Conservation (phyloP, 2,888 invertebrate species). For the Phytoseiulus persimilis region DNA sequence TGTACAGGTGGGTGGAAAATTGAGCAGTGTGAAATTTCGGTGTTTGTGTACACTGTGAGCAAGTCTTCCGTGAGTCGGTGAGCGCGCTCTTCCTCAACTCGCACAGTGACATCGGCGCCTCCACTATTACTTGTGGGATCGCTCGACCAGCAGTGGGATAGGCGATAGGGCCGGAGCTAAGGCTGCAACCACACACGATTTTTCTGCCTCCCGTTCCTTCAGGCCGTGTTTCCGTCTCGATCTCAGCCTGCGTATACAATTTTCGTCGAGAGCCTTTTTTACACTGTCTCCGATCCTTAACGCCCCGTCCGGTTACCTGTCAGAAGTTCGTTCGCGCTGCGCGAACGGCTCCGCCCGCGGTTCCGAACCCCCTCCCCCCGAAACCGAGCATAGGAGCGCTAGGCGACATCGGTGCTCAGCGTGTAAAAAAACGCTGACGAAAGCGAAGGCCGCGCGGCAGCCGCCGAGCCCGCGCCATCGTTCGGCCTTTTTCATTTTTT, state of each 20-base stretch:
- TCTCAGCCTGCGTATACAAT: too few relatives aligned
- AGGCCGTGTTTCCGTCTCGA: too few relatives aligned
- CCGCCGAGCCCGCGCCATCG: not conserved
- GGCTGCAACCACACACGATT: too few relatives aligned
- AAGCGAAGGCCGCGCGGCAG: not conserved
- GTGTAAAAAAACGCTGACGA: not conserved
- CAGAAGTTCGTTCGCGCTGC: not conserved
- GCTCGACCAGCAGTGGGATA: not conserved
- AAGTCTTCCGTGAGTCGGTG: not conserved
- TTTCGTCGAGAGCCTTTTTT: not conserved
- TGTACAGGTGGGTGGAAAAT: not conserved
- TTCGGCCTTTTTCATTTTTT: conserved; percentile 5
- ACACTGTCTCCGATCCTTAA: not conserved
- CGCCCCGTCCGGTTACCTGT: not conserved
- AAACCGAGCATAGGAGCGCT: not conserved
- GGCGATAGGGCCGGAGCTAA: not conserved
- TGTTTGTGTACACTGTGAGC: not conserved
- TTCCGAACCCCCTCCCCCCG: not conserved
- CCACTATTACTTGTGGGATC: not conserved
- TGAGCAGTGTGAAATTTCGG: not conserved
- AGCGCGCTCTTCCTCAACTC: not conserved
- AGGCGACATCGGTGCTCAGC: not conserved
- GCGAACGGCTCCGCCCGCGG: not conserved
- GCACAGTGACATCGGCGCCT: not conserved
- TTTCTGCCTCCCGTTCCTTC: too few relatives aligned